phyloP scores from a whole-genome alignment of 2,113 vertebrate species.

The Dissostichus mawsoni region DNA sequence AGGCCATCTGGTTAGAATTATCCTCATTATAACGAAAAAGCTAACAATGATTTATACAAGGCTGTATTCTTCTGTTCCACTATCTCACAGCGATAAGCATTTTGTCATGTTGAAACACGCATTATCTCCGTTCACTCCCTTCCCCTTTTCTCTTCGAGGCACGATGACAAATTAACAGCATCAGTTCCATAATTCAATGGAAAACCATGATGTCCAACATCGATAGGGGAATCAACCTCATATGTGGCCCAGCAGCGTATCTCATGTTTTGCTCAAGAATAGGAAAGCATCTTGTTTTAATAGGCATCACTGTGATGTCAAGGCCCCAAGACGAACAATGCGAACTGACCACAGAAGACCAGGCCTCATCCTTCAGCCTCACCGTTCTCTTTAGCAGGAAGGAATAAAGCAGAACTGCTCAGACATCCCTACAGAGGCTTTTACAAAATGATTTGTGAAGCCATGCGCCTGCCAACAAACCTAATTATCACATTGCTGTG shows the following conservation, averaged over 20 bases:
- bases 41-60: constrained; percentile 72
- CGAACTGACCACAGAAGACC: constrained; percentile 26
- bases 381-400: constrained; percentile 3
- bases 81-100: constrained; percentile 70
- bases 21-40: constrained; percentile 67
- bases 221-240: constrained; percentile 56
- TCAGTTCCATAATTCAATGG: constrained; percentile 51
- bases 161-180: constrained; percentile 65
- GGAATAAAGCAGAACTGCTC: constrained; percentile 30
- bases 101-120: constrained; percentile 62
- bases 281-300: constrained; percentile 46
- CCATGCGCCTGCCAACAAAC: constrained; percentile 42
- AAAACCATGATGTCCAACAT: constrained; percentile 53
- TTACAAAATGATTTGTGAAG: constrained; percentile 55
- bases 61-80: constrained; percentile 51
- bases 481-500: constrained; percentile 50
- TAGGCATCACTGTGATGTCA: constrained; percentile 18
- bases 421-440: constrained; percentile 26
- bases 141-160: constrained; percentile 29
- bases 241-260: constrained; percentile 28
- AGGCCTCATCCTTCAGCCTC: constrained; percentile 26
- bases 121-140: constrained; percentile 61
- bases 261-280: constrained; percentile 6
- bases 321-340: background rate
- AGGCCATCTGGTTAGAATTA: constrained; percentile 79